Evolutionary conservation across 2,797 vertebrate species (phyloP).

Genomic region (Antrozous pallidus): DNA sequence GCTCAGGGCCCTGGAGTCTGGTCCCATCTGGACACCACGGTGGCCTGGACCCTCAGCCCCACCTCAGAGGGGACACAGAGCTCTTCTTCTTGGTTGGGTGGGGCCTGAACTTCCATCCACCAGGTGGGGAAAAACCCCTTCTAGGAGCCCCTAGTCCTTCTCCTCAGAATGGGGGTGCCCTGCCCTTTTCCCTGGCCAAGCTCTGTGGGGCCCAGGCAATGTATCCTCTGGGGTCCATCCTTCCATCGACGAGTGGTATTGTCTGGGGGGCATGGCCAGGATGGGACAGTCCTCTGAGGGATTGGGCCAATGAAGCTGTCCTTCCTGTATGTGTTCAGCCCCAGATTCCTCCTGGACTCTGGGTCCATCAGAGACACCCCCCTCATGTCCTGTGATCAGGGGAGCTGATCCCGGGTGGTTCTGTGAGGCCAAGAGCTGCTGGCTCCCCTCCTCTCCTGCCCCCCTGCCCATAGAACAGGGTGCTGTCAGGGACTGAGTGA

Average conservation of each 20-base stretch:
- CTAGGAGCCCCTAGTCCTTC: background rate
- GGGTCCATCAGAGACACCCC: accelerated
- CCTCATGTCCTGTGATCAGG: accelerated
- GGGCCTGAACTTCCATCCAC: no score
- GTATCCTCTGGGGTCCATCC: accelerated
- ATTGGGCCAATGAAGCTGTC: background rate
- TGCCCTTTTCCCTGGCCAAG: no score
- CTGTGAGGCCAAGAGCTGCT: no score
- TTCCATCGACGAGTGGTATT: no score
- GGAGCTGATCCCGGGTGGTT: no score
- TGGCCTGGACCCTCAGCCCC: background rate
- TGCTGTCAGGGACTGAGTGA: background rate
- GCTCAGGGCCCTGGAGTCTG: no score
- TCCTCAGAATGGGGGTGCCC: background rate
- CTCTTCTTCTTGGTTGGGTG: background rate
- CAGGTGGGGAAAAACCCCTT: background rate
- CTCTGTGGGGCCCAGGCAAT: accelerated
- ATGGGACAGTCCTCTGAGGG: accelerated
- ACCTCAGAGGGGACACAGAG: accelerated
- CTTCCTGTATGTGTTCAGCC: background rate
- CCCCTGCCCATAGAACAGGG: background rate
- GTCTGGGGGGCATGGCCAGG: no score
- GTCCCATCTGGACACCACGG: background rate
- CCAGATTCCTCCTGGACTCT: background rate
- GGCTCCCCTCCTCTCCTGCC: background rate